Evolutionary conservation across 2,797 vertebrate genomes (phyloP).

Genomic region (Rallus crepitans): DNA sequence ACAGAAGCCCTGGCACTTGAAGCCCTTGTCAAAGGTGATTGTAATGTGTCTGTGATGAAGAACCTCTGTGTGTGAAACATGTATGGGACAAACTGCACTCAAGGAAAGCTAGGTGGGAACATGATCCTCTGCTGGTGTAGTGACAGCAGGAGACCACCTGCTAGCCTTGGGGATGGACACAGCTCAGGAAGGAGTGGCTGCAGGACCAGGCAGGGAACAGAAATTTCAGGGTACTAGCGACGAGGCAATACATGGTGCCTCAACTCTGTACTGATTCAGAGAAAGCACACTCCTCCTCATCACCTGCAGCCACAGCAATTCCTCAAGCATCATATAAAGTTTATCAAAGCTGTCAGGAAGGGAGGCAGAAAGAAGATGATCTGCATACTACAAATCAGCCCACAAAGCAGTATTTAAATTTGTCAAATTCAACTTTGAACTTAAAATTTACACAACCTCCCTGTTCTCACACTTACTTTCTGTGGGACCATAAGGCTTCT

Average conservation of each 20-base stretch:
- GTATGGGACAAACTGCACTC: not conserved
- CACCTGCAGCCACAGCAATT: not conserved
- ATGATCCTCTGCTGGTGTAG: not conserved
- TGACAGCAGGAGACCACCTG: not conserved
- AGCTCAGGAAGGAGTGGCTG: not conserved
- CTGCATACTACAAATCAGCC: not conserved
- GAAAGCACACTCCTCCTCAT: not conserved
- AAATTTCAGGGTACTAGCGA: not conserved
- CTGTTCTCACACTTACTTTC: not conserved
- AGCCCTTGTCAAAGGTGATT: fast-evolving
- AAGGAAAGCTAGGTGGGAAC: fast-evolving
- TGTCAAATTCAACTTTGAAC: not conserved
- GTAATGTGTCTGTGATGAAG: not conserved
- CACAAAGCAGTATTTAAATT: not conserved
- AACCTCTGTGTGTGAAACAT: fast-evolving
- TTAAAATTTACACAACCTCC: not conserved
- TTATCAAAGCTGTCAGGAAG: not conserved
- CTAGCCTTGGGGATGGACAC: not conserved
- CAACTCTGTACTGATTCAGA: fast-evolving
- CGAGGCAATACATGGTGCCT: fast-evolving
- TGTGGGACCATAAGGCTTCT: not conserved
- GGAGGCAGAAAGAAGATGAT: not conserved
- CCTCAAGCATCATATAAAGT: not conserved
- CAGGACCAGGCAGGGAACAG: not conserved
- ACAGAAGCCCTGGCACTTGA: not conserved